Conservation (phyloP, 2,888 invertebrate genomes). For the Argyresthia albistria region DNA sequence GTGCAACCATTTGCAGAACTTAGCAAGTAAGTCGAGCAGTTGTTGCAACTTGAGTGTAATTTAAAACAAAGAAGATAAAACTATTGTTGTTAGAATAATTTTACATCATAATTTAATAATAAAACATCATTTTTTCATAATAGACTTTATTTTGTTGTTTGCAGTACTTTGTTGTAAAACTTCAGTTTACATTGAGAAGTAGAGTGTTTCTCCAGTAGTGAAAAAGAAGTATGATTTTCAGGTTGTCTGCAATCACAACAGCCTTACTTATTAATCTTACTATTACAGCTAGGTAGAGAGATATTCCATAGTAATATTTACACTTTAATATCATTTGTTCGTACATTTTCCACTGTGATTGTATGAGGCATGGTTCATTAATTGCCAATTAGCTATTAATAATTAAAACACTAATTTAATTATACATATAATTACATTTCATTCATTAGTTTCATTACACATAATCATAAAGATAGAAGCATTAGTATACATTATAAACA, state of each 20-base stretch:
- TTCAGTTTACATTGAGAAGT: neutral
- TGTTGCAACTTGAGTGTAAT: neutral
- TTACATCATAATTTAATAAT: conserved; percentile 19
- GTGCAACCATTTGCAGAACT: neutral
- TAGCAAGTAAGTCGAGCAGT: neutral
- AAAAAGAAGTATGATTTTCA: neutral
- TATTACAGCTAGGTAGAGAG: neutral
- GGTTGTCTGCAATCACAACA: conserved; percentile 3
- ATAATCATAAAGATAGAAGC: neutral
- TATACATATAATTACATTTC: too few relatives aligned
- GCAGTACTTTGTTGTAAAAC: conserved; percentile 25
- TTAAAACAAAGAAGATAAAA: conserved; percentile 3
- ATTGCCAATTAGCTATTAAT: neutral
- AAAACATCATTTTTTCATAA: conserved; percentile 36
- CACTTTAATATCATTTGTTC: neutral
- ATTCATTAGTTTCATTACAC: neutral
- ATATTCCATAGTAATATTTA: neutral
- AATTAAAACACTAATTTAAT: neutral
- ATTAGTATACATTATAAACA: neutral
- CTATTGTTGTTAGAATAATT: conserved; percentile 30
- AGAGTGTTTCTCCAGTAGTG: neutral
- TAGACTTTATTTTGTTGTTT: conserved; percentile 46
- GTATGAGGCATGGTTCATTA: neutral
- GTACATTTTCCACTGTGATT: neutral
- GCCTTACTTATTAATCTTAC: neutral